phyloP scores from a whole-genome alignment of 2,113 vertebrate genomes.

The Pogona vitticeps region DNA sequence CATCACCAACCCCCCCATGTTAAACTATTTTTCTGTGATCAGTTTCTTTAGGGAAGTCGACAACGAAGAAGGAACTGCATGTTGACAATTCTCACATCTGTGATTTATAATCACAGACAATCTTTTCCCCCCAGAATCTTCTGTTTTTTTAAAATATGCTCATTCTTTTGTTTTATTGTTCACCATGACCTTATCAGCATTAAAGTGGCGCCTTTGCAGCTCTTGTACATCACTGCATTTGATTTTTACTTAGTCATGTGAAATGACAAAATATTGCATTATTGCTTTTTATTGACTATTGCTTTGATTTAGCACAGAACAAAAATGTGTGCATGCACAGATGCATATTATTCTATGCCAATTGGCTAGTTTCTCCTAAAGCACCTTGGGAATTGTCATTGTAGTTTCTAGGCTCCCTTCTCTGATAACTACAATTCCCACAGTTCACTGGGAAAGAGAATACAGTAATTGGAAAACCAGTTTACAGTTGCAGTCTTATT shows the following conservation, averaged over 20 bases:
- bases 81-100: slow-evolving; percentile 54
- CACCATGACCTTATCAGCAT: slow-evolving; percentile 20
- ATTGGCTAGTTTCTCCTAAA: background rate
- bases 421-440: background rate
- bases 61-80: slow-evolving; percentile 61
- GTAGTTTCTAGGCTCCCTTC: background rate
- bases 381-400: background rate
- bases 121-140: slow-evolving; percentile 49
- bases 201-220: background rate
- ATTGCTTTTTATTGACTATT: slow-evolving; percentile 32
- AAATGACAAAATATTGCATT: background rate
- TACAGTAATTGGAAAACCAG: background rate
- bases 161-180: slow-evolving; percentile 45
- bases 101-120: background rate
- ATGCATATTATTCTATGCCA: background rate
- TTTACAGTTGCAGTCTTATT: background rate
- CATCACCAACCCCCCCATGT: slow-evolving; percentile 52
- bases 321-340: background rate
- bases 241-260: slow-evolving; percentile 30
- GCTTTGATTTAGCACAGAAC: background rate
- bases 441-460: background rate
- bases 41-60: slow-evolving; percentile 63
- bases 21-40: slow-evolving; percentile 71
- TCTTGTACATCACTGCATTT: slow-evolving; percentile 21
- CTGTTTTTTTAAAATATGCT: slow-evolving; percentile 38